Evolutionary conservation across 2,888 invertebrate genomes (phyloP), one percentile per base, ranked within the genome.

Genomic region (Drosophila pegasa): DNA sequence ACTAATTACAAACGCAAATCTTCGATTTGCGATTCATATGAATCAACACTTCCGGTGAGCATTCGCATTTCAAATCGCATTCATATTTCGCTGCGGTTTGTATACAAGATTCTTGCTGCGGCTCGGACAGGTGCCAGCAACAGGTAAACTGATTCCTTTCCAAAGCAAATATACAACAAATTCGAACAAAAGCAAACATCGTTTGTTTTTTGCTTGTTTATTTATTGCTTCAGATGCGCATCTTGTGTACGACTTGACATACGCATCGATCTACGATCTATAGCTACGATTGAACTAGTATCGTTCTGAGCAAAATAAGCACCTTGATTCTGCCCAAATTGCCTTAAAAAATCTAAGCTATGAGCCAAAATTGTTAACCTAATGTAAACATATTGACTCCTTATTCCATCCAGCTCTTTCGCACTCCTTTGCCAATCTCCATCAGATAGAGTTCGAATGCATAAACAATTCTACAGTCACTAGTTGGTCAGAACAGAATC

Each of bases 31-130:
- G 47, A 37, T 18, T 58, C 27, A 45, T 57, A 62, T 78, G 76
- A 75, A 59, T 80, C 80, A 78, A 45, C 71, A 70, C 57, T 79
- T 72, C 77, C 73, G 67, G 55, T 59, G 45, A 38, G 27, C 41
- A 60, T 57, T 59, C 37, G 38, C 22, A 22, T 27, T 20, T 62
- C 38, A 29, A 45, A 58, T 56, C 25, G 10, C 5, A 54, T 54
- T 38, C 5, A 51, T 41, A 59, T 72, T 55, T 60, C 8, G 20
- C n/a, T 72, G 51, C 20, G 73, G 31, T 54, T 54, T 66, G 14
- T 57, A 18, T 35, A 40, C n/a, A 57, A 31, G 20, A 31, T n/a
- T 14, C 35, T 47, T 45, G 18, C 43, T 37, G 9, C 27, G 27
- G 18, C 33, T 58, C 58, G 47, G 58, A 54, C 71, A 76, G 75